phyloP scores from a whole-genome alignment of 2,888 invertebrate species.

The Cantharis lateralis region DNA sequence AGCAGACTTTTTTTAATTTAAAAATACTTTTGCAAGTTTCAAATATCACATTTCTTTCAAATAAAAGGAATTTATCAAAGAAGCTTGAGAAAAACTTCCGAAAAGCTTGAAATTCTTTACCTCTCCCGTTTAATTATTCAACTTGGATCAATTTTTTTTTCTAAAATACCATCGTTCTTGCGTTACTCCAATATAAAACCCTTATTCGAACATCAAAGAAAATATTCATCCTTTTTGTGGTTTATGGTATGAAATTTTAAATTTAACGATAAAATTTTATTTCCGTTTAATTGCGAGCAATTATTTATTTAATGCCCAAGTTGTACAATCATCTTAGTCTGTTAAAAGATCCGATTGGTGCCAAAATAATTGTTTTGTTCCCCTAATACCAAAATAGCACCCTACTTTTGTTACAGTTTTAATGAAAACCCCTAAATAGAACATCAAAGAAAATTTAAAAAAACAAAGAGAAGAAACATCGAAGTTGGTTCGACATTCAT shows the following conservation, averaged over 20 bases:
- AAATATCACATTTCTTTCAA: background rate
- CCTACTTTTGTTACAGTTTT: background rate
- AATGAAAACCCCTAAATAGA: background rate
- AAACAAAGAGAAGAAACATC: background rate
- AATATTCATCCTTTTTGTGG: background rate
- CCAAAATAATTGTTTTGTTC: background rate
- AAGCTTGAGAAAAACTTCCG: background rate
- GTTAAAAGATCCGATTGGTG: background rate
- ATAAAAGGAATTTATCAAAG: background rate
- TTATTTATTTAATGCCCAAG: background rate
- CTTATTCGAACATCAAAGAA: background rate
- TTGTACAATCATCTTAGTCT: background rate
- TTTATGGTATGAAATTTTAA: background rate
- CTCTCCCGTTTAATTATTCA: background rate
- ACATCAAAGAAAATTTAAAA: background rate
- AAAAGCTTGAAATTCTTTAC: background rate
- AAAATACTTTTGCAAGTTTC: background rate
- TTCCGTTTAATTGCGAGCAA: no score
- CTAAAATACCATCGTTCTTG: background rate
- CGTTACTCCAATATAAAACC: background rate
- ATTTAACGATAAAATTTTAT: background rate
- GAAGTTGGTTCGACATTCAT: background rate
- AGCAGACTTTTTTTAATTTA: background rate
- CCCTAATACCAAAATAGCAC: background rate
- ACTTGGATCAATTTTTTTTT: background rate